Conservation (phyloP, 1,140 invertebrate genomes). For the Drosophila tsacasi region DNA sequence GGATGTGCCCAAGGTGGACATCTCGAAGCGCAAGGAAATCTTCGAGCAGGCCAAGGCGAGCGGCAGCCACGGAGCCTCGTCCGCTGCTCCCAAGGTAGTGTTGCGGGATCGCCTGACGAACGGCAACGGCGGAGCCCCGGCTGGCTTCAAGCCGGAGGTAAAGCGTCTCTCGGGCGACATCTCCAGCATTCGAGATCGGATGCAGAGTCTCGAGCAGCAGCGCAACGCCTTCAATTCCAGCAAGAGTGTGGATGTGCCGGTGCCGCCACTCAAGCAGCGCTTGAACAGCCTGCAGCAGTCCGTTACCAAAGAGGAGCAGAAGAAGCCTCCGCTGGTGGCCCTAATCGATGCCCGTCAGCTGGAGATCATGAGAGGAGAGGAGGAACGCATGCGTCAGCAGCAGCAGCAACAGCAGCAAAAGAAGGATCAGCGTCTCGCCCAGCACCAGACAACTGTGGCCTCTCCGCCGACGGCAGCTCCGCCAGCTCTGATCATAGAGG, state of each 20-base stretch:
- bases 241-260: slow-evolving; percentile 84
- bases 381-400: slow-evolving; percentile 67
- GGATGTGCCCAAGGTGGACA: slow-evolving; percentile 91
- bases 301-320: slow-evolving; percentile 80
- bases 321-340: slow-evolving; percentile 75
- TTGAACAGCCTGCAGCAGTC: slow-evolving; percentile 80
- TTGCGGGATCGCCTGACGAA: slow-evolving; percentile 66
- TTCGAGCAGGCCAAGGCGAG: slow-evolving; percentile 88
- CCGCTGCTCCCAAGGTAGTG: slow-evolving; percentile 59
- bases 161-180: slow-evolving; percentile 88
- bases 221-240: slow-evolving; percentile 85
- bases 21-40: slow-evolving; percentile 92
- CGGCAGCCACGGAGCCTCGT: slow-evolving; percentile 44
- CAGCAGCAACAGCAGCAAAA: slow-evolving; percentile 53
- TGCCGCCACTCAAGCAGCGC: slow-evolving; percentile 80
- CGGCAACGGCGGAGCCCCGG: slow-evolving; percentile 70
- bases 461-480: slow-evolving; percentile 28
- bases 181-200: slow-evolving; percentile 88
- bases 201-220: slow-evolving; percentile 88
- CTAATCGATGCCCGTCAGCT: slow-evolving; percentile 81
- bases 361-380: slow-evolving; percentile 80
- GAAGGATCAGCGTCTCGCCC: slow-evolving; percentile 26
- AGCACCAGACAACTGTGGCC: slow-evolving; percentile 7
- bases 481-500: slow-evolving; percentile 72
- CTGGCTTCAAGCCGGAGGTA: slow-evolving; percentile 79